Base-by-base conservation (phyloP, 2,797 vertebrate species). In the Silurus aristotelis region DNA sequence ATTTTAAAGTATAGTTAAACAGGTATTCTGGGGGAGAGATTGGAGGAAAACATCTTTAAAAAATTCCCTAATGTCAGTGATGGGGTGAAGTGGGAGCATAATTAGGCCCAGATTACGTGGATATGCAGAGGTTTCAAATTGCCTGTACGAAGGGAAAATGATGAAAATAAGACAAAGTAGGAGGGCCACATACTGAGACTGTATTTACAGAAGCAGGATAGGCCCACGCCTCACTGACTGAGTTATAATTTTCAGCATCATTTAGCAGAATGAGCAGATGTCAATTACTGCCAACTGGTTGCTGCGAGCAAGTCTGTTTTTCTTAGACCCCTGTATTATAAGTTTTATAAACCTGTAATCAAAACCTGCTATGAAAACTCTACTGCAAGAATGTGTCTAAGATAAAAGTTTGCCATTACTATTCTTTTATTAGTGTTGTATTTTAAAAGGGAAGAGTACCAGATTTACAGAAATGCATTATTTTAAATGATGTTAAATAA, bases 191-290 rank as follows among this genome's bases (percentile, higher is more conserved):
- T 87, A 83, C 82, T 84, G 86, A 79, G 83, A 70, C 84, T 82
- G 84, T 83, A 87, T 85, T 86, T 89, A 84, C 87, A 86, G 86
- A 61, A 81, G 82, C 83, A 55, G 82, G 77, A 84, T 80, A 80
- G 85, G 68, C 82, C 80, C 79, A 83, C 85, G 72, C 71, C 83
- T 83, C 67, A 68, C 43, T 81, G 66, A 80, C 77, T 72, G n/a
- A 87, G 77, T 87, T 88, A 87, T 89, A 85, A 89, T 90, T 87
- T 89, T 83, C 84, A 78, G 82, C 86, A 67, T 87, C 85, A 77
- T 84, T 78, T 84, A 84, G 84, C 83, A 79, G 86, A 87, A 89
- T 80, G 85, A 88, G 87, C 87, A 77, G 68, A 81, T 89, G 89
- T 88, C 89, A 83, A 84, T 88, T 83, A 84, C 79, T 80, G 86